Base-by-base conservation (phyloP, 1,140 invertebrate species). In the Stegodyphus dumicola region DNA sequence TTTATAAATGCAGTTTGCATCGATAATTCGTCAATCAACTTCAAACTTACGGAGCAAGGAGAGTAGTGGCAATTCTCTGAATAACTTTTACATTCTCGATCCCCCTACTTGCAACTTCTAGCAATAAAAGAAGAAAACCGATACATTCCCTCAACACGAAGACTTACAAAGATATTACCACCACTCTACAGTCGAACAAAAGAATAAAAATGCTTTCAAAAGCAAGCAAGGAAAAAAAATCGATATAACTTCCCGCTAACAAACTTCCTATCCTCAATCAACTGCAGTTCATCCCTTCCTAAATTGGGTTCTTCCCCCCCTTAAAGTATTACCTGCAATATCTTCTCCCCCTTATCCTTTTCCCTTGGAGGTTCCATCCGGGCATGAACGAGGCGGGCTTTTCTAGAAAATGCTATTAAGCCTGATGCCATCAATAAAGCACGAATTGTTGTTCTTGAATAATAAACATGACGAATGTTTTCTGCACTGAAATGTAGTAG, bases 361-460 rank as follows among this genome's bases (percentile, higher is more conserved):
- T 54, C 75, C 11, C 49, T 75, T 52, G n/a, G 17, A 11, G 17
- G 70, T 64, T 33, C 33, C 33, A 71, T 64, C 51, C 70, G 49
- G 67, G 52, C 53, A 77, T n/a, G 75, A 65, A 17, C 51, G 18
- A 73, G 56, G 69, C 18, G 18, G 78, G 78, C 54, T 81, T 73
- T 81, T 73, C 69, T 48, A 51, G 71, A 83, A 83, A 75, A 83
- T 75, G 80, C 80, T 83, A 83, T 83, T 83, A 83, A 83, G 80
- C 54, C 49, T 53, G 48, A 66, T 53, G 60, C 80, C 80, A 83
- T 83, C 80, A 83, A 83, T 83, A 83, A 83, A 83, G 71, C 80
- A 83, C 70, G 80, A 83, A 83, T 83, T 83, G 80, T 83, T 83
- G 80, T 83, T 83, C 80, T 75, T 83, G 80, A 83, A 83, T 83